phyloP scores from a whole-genome alignment of 1,140 invertebrate genomes.

The Drosophila oshimai region DNA sequence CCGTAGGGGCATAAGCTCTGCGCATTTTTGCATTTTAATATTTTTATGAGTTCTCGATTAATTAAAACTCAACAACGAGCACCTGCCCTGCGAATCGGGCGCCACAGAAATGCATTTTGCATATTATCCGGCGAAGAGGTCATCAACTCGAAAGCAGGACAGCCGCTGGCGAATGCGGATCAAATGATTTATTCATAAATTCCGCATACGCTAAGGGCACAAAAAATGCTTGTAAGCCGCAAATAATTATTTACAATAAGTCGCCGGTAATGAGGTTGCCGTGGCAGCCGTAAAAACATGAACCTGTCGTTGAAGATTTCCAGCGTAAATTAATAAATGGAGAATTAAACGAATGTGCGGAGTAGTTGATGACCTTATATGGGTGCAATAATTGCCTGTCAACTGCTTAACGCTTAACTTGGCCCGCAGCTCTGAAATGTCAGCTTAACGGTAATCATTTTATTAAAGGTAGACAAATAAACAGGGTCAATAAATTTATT shows the following conservation, averaged over 20 bases:
- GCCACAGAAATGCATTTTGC: constrained; percentile 19
- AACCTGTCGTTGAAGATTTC: constrained; percentile 21
- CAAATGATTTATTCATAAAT: constrained; percentile 66
- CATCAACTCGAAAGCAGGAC: constrained; percentile 4
- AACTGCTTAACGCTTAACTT: constrained; percentile 3
- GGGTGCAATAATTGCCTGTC: constrained; percentile 27
- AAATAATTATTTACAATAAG: constrained; percentile 45
- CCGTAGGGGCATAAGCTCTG: neutral
- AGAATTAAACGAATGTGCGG: constrained; percentile 29
- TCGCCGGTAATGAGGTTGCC: constrained; percentile 30
- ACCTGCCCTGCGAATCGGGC: constrained; percentile 11
- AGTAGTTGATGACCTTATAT: constrained; percentile 10
- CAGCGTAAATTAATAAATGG: constrained; percentile 46
- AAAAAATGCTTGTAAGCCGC: constrained; percentile 47
- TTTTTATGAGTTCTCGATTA: constrained; percentile 58
- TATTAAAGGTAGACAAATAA: neutral
- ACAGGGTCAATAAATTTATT: neutral
- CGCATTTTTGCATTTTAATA: constrained; percentile 37
- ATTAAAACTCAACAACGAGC: constrained; percentile 54
- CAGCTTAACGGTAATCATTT: neutral
- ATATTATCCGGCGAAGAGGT: constrained; percentile 18
- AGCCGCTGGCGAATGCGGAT: constrained; percentile 9
- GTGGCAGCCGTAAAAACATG: constrained; percentile 15
- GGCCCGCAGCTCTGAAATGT: neutral
- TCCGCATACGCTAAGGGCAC: constrained; percentile 38